Evolutionary conservation across 2,113 vertebrate species (phyloP), one percentile per base, ranked within the genome.

Genomic region (Rhineura floridana): DNA sequence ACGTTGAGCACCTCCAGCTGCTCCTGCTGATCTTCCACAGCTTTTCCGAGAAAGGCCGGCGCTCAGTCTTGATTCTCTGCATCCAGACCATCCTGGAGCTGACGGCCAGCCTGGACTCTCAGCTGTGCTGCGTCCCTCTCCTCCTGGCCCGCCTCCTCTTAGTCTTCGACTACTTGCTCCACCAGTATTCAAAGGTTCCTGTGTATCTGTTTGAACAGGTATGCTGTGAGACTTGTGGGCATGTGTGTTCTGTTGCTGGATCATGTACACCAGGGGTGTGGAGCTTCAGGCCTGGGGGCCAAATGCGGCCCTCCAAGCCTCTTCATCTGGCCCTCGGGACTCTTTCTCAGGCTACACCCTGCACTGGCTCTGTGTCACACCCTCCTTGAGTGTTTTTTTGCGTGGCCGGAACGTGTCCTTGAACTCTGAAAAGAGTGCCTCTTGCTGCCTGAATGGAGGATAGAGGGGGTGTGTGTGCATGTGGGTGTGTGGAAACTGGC

Each of bases 21-120:
- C 97, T 99, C n/a, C 96, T 99, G 46, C 98, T 99, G 36, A 98
- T 99, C 92, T 99, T 99, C 94, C 99, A 99, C 96, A 99, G 98
- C 89, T 96, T 99, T 94, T 98, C 98, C 0, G 98, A 99, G 94
- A 96, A 97, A 0, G 98, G 98, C 17, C 98, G 98, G 17, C 96
- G 96, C 7, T 95, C 95, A 13, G 95, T 99, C 65, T 89, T 99
- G 89, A 94, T 97, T n/a, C 97, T 97, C 67, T 97, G 98, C 72
- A 97, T 98, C 25, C 99, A 98, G 96, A 97, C 97, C 48, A 97
- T 99, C n/a, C 95, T 97, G 89, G 98, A 99, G 86, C 95, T 99
- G 88, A 97, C 98, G 0, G 96, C 94, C 36, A 97, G 96, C 95
- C 94, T 97, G 95, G 98, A 98, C 23, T 96, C 97, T 23, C 99